Evolutionary conservation across 2,888 invertebrate species (phyloP).

Genomic region (Polyommatus icarus): DNA sequence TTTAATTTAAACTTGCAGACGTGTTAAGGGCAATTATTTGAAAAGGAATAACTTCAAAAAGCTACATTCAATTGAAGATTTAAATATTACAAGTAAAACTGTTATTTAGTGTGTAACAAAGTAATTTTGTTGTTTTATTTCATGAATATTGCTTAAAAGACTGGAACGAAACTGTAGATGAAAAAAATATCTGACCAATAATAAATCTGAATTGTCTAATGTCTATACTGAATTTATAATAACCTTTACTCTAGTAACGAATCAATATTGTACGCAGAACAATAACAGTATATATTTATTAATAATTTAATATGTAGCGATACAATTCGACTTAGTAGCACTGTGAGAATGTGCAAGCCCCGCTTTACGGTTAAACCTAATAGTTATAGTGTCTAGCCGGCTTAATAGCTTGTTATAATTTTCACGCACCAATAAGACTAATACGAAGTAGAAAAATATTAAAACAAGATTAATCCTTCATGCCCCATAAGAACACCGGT

Average conservation of each 20-base stretch:
- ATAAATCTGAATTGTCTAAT: neutral
- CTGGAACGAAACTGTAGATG: neutral
- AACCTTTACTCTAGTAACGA: neutral
- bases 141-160: neutral
- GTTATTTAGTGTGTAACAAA: too few relatives aligned
- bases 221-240: neutral
- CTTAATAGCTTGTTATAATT: neutral
- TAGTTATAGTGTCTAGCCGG: neutral
- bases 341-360: neutral
- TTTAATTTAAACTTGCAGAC: too few relatives aligned
- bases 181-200: neutral
- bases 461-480: too few relatives aligned
- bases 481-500: too few relatives aligned
- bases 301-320: conserved; percentile 9
- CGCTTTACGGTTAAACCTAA: neutral
- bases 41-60: too few relatives aligned
- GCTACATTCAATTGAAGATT: too few relatives aligned
- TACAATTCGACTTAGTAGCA: conserved; percentile 6
- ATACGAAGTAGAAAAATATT: neutral
- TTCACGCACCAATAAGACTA: neutral
- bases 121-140: too few relatives aligned
- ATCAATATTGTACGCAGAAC: neutral
- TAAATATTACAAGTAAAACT: too few relatives aligned
- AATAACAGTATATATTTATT: neutral
- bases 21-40: too few relatives aligned